Conservation (phyloP, 1,140 invertebrate species). For the Aphidius gifuensis region DNA sequence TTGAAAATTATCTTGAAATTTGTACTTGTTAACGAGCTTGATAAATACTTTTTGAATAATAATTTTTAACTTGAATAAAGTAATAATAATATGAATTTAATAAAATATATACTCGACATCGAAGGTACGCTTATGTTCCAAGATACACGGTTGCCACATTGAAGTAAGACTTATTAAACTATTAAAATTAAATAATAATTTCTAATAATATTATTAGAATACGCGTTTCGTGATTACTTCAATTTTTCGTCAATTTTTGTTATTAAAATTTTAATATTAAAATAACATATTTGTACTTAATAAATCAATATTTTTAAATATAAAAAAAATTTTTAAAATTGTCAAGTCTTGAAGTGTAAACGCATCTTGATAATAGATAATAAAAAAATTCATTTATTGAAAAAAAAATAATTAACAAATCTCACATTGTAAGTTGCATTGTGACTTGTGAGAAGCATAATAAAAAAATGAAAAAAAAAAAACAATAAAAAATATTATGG, state of each 20-base stretch:
- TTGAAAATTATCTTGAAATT: neutral
- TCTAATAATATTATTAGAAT: no score
- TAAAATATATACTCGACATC: conserved; percentile 31
- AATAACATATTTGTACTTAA: conserved; percentile 2
- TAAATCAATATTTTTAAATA: conserved; percentile 8
- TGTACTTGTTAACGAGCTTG: conserved; percentile 6
- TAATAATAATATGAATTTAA: neutral
- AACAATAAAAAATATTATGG: no score
- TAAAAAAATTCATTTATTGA: conserved; percentile 21
- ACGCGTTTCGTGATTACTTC: neutral
- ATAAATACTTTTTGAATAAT: no score
- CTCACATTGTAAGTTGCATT: conserved; percentile 47
- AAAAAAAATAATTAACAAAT: conserved; percentile 18
- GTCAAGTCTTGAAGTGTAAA: conserved; percentile 30
- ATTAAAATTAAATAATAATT: neutral
- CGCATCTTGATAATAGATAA: conserved; percentile 28
- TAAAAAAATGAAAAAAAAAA: no score
- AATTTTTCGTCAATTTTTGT: neutral
- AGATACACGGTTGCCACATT: conserved; percentile 31
- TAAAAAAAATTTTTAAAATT: neutral
- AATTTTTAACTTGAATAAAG: no score
- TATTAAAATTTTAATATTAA: neutral
- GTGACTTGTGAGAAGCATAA: no score
- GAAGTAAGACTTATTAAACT: conserved; percentile 10
- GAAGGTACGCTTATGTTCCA: conserved; percentile 37